These are phyloP conservation scores for Drosophila arawakana DNA, from an alignment of 1,140 invertebrate genomes.

Conservation along the genomic window DNA sequence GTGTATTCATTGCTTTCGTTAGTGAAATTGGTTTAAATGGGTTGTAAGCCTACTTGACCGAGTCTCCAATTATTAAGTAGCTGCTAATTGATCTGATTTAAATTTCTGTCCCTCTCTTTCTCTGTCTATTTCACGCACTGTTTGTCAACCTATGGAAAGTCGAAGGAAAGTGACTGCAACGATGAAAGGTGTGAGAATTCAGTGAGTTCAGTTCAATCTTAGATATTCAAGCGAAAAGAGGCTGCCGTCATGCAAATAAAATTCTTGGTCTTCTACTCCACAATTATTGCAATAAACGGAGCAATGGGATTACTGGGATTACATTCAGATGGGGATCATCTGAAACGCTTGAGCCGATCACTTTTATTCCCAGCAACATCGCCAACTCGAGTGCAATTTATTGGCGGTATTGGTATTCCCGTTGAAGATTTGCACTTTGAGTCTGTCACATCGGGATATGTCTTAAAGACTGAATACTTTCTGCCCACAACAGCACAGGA, in stretches of 20 bases:
- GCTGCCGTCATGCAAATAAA: conserved; percentile 34
- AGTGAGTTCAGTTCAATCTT: conserved; percentile 36
- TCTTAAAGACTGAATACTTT: conserved; percentile 81
- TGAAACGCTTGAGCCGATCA: conserved; percentile 66
- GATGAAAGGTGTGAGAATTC: conserved; percentile 52
- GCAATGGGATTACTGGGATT: background rate
- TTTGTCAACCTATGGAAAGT: conserved; percentile 50
- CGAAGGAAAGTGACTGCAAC: conserved; percentile 58
- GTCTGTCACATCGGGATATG: conserved; percentile 81
- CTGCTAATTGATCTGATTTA: conserved; percentile 70
- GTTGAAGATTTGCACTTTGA: conserved; percentile 75
- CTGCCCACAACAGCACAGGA: conserved; percentile 69
- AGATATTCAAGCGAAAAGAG: conserved; percentile 23
- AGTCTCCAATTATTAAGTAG: conserved; percentile 26
- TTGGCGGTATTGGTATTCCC: conserved; percentile 81
- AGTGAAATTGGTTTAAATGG: conserved; percentile 56
- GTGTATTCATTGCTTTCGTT: conserved; percentile 6
- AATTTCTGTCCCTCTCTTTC: background rate
- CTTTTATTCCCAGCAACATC: conserved; percentile 75
- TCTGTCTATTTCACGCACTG: background rate
- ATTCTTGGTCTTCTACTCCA: conserved; percentile 1
- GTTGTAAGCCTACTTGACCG: conserved; percentile 14
- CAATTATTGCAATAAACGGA: background rate
- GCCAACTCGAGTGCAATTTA: conserved; percentile 81
- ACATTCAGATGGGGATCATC: conserved; percentile 12